Conservation (phyloP, 1,140 invertebrate genomes). For the Harpegnathos saltator region DNA sequence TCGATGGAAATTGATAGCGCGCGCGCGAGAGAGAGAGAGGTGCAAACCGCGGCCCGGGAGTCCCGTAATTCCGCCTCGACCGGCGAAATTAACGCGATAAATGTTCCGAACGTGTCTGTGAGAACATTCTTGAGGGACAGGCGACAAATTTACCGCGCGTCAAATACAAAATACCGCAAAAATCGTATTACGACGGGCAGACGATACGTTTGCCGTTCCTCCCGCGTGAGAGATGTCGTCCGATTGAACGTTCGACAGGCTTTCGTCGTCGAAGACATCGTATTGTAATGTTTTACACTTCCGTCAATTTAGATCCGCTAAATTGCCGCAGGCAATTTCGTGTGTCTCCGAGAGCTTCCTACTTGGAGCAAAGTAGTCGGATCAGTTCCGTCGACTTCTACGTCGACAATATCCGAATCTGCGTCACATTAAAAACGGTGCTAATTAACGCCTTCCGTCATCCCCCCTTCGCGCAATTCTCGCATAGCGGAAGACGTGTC, state of each 20-base stretch:
- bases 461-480: background rate
- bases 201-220: too few species aligned
- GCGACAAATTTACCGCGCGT: too few species aligned
- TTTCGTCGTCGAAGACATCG: too few species aligned
- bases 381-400: background rate
- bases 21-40: too few species aligned
- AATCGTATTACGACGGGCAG: too few species aligned
- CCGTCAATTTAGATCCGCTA: too few species aligned
- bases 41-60: background rate
- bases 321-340: background rate
- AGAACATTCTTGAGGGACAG: too few species aligned
- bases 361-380: background rate
- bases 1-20: constrained; percentile 36
- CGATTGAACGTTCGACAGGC: too few species aligned
- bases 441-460: constrained; percentile 5
- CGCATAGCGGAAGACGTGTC: background rate
- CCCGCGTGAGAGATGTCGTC: too few species aligned
- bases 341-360: background rate
- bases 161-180: too few species aligned
- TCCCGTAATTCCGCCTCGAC: background rate
- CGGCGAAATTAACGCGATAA: constrained; percentile 1
- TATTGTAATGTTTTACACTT: too few species aligned
- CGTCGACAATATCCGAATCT: background rate
- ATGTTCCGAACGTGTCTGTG: background rate
- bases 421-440: background rate